Base-by-base conservation (phyloP, 2,797 vertebrate species). In the Enteromius thamalakanensis region DNA sequence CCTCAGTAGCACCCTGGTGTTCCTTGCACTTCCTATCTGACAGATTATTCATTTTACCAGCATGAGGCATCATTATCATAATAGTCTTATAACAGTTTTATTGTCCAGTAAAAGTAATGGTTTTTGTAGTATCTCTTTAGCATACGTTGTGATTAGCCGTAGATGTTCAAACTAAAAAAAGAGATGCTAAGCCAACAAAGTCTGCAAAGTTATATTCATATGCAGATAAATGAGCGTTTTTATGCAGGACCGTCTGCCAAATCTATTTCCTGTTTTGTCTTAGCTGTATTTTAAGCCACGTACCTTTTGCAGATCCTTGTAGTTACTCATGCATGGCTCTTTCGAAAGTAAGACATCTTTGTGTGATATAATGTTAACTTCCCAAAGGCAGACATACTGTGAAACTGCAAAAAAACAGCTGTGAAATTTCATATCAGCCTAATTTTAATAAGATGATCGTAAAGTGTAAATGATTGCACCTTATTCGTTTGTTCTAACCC, bases 81-180 rank as follows among this genome's bases (percentile, higher is more conserved):
- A n/a, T 67, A 49, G 71, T 21, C 17, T 58, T 62, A 40, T 58
- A 26, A 32, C 40, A 32, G 21, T 51, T 53, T 53, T 75, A 42
- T 26, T 53, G 34, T 67, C 51, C 58, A 23, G 29, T 81, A 26
- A 8, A 40, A 64, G 34, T 19, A 42, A 67, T 51, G 34, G 29
- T 65, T 42, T 76, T 51, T 75, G 47, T 42, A 23, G 23, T 19
- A 11, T 49, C 11, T 45, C 19, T 65, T 65, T 15, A 42, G 14
- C 11, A 12, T 75, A 3, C 6, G 40, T 53, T 23, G 1, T 11
- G 62, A 76, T 76, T 65, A 49, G 10, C 10, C 6, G 17, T 8
- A 62, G 64, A 62, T 53, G 81, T 86, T 47, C 47, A 81, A 67
- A 32, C 23, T 79, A 74, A 86, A 79, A 82, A 81, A 42, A 1